Percentiles rank a stretch among this genome's conserved stretches.
phyloP scores from a whole-genome alignment of 64 coral and sea anemone species.

The Trachythela sp. region DNA sequence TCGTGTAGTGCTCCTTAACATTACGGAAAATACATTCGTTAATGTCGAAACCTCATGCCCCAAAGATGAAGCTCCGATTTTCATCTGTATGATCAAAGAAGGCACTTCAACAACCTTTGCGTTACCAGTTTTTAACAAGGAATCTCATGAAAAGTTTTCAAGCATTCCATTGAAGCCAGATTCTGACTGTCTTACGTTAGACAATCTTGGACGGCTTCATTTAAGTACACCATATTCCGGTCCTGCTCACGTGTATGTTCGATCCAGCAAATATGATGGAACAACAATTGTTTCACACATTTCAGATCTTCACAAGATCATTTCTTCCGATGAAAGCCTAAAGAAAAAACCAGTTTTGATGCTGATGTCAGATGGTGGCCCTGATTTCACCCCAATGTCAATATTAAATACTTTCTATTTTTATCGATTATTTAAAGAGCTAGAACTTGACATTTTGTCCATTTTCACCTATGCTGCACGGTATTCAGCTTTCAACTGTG shows the following conservation, averaged over 20 bases:
- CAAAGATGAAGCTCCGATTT: too few relatives aligned
- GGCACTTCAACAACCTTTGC: too few relatives aligned
- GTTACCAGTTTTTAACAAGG: too few relatives aligned
- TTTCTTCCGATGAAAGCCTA: not conserved
- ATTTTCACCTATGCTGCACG: slow-evolving; percentile 17
- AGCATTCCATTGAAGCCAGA: too few relatives aligned
- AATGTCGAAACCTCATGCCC: too few relatives aligned
- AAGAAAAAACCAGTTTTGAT: slow-evolving; percentile 9
- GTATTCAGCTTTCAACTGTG: slow-evolving; percentile 17
- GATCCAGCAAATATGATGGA: not conserved
- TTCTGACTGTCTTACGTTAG: not conserved
- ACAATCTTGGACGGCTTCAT: slow-evolving; percentile 14
- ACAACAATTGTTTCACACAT: slow-evolving; percentile 2
- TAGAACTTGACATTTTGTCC: slow-evolving; percentile 23
- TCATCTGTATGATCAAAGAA: too few relatives aligned
- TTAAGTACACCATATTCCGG: not conserved
- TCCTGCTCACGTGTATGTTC: not conserved
- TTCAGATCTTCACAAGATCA: not conserved
- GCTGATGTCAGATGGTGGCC: not conserved
- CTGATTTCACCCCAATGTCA: not conserved
- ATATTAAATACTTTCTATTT: slow-evolving; percentile 18
- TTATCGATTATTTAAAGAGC: not conserved
- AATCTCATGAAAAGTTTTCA: too few relatives aligned
- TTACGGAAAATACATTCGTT: too few relatives aligned
- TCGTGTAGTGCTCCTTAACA: too few relatives aligned